Evolutionary conservation across 2,888 invertebrate genomes (phyloP).

Genomic region (Protophormia terraenovae): DNA sequence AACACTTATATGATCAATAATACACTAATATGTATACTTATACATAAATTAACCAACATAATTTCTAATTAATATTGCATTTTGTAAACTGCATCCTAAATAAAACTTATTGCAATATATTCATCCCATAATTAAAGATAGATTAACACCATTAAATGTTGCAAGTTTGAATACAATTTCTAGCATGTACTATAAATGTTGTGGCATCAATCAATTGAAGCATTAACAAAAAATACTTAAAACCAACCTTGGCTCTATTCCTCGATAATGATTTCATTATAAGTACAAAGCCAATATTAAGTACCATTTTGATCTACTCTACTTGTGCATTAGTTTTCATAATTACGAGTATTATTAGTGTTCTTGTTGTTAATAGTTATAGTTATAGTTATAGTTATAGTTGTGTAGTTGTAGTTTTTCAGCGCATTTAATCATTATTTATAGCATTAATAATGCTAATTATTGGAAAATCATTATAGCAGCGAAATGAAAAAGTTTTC

Average conservation of each 20-base stretch:
- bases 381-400: too few species aligned
- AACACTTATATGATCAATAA: too few species aligned
- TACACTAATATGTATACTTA: too few species aligned
- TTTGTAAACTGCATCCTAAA: not conserved
- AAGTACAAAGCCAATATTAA: conserved; percentile 50
- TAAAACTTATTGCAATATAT: not conserved
- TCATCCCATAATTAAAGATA: not conserved
- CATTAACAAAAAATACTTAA: conserved; percentile 21
- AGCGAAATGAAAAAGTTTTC: not conserved
- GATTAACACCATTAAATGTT: conserved; percentile 15
- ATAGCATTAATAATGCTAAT: conserved; percentile 40
- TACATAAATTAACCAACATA: not conserved
- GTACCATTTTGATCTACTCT: conserved; percentile 48
- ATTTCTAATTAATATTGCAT: not conserved
- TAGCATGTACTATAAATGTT: not conserved
- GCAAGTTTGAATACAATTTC: not conserved
- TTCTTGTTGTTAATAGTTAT: too few species aligned
- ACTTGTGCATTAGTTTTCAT: conserved; percentile 18
- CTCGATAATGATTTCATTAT: conserved; percentile 47
- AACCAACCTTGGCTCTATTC: conserved; percentile 45
- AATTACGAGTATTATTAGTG: not conserved
- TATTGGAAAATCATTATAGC: conserved; percentile 28
- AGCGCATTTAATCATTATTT: conserved; percentile 22
- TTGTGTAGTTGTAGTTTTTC: not conserved
- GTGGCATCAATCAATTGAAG: conserved; percentile 24